A percentile compares a stretch with the other conserved stretches of the same genome.
Conservation (phyloP, 2,113 vertebrate genomes). For the Leucopsar rothschildi region DNA sequence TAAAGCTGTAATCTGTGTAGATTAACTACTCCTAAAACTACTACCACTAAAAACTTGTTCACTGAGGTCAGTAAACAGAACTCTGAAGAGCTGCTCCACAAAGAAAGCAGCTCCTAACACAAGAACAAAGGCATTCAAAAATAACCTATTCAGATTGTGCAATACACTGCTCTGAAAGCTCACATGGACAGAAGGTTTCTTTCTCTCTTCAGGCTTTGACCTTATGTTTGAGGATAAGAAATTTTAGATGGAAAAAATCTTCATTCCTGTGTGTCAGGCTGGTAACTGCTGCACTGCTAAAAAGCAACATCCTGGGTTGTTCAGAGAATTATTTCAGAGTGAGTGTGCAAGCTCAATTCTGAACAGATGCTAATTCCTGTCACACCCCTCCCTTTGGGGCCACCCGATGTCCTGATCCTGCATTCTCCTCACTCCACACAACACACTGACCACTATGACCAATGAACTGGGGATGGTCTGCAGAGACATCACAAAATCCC, state of each 20-base stretch:
- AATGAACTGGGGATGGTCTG: neutral
- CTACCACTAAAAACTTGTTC: neutral
- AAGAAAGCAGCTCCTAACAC: neutral
- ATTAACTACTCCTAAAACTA: constrained; percentile 18
- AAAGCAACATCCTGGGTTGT: neutral
- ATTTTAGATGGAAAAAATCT: neutral
- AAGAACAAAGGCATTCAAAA: constrained; percentile 14
- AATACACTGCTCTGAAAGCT: constrained; percentile 18
- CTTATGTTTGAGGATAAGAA: neutral
- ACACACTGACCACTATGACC: neutral
- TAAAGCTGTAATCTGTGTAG: neutral
- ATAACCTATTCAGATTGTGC: constrained; percentile 16
- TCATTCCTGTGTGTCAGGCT: neutral
- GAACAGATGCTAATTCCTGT: neutral
- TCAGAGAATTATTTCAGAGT: neutral
- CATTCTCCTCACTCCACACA: neutral
- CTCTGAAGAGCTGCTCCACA: neutral
- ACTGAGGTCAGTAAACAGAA: neutral
- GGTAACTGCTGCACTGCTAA: neutral
- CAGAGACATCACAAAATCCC: neutral
- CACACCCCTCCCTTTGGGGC: neutral
- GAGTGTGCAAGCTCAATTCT: neutral
- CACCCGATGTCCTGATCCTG: neutral
- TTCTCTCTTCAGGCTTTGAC: neutral
- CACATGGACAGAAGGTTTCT: neutral